Base-by-base conservation (phyloP, 1,140 invertebrate genomes). In the Apis laboriosa region DNA sequence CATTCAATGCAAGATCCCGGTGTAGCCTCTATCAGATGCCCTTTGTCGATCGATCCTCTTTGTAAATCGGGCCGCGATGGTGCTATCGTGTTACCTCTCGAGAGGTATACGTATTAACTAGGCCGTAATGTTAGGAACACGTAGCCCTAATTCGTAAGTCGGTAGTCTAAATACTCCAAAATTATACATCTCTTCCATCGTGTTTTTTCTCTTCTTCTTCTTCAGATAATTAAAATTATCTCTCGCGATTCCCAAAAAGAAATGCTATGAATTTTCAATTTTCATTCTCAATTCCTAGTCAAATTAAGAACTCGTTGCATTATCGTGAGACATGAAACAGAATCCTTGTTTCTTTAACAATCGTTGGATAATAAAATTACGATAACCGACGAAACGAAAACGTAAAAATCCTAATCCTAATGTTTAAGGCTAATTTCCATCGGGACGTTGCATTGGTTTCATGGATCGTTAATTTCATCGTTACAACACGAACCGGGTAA, bases 1-100 rank as follows among this genome's bases (percentile, higher is more conserved):
- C 84, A 88, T 89, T 88, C 87, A 88, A 80, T 55, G 74, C 75
- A 24, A 80, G 84, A 88, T 88, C 86, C 78, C 83, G 55, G 58
- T 56, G 51, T 66, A 81, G 84, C 81, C 87, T 63, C 24, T 88
- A 88, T 88, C 86, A 88, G 88, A 86, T 89, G 77, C 88, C 84
- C 88, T 89, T 89, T 89, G 88, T 89, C 82, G 87, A 89, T 89
- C 85, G 87, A 89, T 87, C 77, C 85, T 86, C 83, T 89, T 89
- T 89, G 83, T 87, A 84, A 83, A 89, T 86, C 83, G 85, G 83
- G 72, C 83, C 77, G 84, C 86, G 84, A 70, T 77, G 76, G 61
- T 77, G 76, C 83, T 87, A 90, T 90, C 87, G 77, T 81, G 85
- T 86, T 87, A 87, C 87, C 79, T 75, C 66, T 82, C 56, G 49